phyloP scores from a whole-genome alignment of 92 coral and sea anemone species.

The Phenganax marumi region DNA sequence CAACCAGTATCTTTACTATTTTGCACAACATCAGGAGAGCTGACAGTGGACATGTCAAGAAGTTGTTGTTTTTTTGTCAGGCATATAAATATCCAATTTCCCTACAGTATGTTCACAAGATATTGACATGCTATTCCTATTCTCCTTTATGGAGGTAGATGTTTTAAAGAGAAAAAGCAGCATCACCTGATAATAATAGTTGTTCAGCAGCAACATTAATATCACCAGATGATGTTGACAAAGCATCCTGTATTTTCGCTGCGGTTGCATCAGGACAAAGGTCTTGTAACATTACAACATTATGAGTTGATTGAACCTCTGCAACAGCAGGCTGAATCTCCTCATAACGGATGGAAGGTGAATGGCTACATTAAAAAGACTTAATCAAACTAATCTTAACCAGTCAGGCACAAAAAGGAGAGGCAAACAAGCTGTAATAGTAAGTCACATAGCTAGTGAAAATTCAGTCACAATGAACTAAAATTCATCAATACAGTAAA shows the following conservation, averaged over 20 bases:
- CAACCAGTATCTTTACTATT: no score
- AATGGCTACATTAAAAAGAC: conserved; percentile 3
- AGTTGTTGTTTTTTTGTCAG: background rate
- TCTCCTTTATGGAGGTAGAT: background rate
- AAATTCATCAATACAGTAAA: no score
- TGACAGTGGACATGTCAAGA: no score
- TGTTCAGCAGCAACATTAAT: conserved; percentile 50
- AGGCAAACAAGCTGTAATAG: background rate
- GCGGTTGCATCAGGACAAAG: conserved; percentile 39
- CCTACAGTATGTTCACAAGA: background rate
- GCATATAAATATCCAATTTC: background rate
- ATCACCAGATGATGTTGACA: conserved; percentile 48
- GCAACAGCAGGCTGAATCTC: background rate
- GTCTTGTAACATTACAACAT: conserved; percentile 18
- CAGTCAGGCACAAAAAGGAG: background rate
- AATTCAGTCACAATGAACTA: no score
- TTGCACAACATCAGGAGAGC: no score
- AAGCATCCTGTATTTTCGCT: conserved; percentile 45
- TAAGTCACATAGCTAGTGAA: no score
- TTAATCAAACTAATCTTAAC: background rate
- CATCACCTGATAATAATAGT: conserved; percentile 34
- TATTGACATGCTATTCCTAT: background rate
- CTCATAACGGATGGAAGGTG: background rate
- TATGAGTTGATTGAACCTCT: background rate
- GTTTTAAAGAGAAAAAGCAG: background rate